Base-by-base conservation (phyloP, 2,888 invertebrate genomes). In the Epirrhoe alternata region DNA sequence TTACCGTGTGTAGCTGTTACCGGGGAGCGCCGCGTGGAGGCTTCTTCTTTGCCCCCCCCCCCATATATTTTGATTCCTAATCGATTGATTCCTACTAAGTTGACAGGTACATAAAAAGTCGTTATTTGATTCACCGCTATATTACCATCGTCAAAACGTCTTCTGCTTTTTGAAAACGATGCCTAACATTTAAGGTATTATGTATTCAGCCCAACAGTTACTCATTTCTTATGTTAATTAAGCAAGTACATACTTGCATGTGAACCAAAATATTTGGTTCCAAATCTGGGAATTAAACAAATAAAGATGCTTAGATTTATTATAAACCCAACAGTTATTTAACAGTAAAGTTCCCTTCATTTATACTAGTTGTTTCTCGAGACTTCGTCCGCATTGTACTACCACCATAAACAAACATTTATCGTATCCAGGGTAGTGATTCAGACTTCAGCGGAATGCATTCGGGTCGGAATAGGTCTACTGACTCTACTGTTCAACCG, bases 191-290 rank as follows among this genome's bases (percentile, higher is more conserved):
- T 51, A 50, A 17, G 50, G 10, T 50, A 64, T 84, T 78, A 86
- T 87, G 87, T 83, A 88, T 86, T 80, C 68, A 73, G 84, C 75
- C 69, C 82, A 78, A 84, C 86, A 83, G 84, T 83, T 86, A 84
- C 75, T 81, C 77, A 77, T 76, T 79, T 84, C 77, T 81, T 77
- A 87, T 87, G 87, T 76, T 85, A 85, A 87, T 85, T 80, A 72
- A 70, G 61, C 67, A 71, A 54, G 10, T 31, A 33, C 55, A 24
- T 24, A 24, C 24, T 24, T 61, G 70, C 75, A 68, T 71, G 60
- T 69, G 68, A 77, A 77, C 72, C 71, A 66, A 77, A 74, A 81
- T 79, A 75, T 70, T 66, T 74, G 66, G 61, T 67, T 66, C 64
- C 63, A 55, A 66, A 62, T 71, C 58, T 69, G 35, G 30, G 65